These are phyloP conservation scores for Nephrocerus scutellatus DNA, from an alignment of 2,888 invertebrate species.

Conservation along the genomic window DNA sequence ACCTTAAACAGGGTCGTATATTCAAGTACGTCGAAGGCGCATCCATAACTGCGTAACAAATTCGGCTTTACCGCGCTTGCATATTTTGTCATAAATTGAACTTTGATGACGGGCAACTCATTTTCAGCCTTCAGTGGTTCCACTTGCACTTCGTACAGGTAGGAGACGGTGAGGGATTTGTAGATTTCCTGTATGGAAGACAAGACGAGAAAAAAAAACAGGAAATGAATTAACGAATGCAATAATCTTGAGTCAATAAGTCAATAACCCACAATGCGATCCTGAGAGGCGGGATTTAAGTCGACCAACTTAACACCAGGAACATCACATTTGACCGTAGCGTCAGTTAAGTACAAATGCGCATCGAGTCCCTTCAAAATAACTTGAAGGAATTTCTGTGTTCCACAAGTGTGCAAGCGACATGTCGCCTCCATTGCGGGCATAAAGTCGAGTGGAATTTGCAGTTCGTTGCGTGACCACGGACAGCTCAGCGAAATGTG, in stretches of 20 bases:
- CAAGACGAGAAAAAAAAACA: constrained; percentile 4
- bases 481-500: constrained; percentile 74
- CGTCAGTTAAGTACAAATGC: constrained; percentile 50
- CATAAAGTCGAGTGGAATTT: constrained; percentile 69
- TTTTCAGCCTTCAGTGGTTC: constrained; percentile 56
- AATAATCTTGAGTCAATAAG: constrained; percentile 1
- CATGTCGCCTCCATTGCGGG: constrained; percentile 76
- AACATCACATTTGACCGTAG: constrained; percentile 54
- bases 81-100: constrained; percentile 60
- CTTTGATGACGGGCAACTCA: constrained; percentile 55
- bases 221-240: background rate
- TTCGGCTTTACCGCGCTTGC: constrained; percentile 38
- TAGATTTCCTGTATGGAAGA: constrained; percentile 56
- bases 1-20: constrained; percentile 82
- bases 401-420: constrained; percentile 74
- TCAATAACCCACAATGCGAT: constrained; percentile 50
- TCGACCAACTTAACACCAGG: constrained; percentile 57
- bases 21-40: constrained; percentile 72
- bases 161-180: constrained; percentile 68
- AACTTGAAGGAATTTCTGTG: constrained; percentile 80
- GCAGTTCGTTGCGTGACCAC: constrained; percentile 67
- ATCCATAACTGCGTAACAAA: constrained; percentile 52
- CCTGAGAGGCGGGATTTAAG: constrained; percentile 58
- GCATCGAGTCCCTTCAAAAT: constrained; percentile 57
- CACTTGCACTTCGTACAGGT: constrained; percentile 74